Evolutionary conservation across 1,140 invertebrate species (phyloP).

Genomic region (Paralvinella palmiformis): DNA sequence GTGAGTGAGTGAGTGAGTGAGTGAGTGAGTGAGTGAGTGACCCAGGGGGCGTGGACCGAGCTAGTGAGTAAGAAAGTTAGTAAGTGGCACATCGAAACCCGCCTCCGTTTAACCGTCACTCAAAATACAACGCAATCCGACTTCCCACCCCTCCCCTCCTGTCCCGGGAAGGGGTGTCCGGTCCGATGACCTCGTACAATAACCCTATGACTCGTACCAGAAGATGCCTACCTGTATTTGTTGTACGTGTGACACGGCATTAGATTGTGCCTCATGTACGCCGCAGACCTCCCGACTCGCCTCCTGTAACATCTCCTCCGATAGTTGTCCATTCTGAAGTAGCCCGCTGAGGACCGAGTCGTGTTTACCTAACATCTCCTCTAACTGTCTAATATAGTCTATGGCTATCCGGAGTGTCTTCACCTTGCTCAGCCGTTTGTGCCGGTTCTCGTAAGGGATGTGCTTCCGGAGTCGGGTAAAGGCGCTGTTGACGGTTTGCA

Average conservation of each 20-base stretch:
- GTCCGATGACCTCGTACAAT: too few species aligned
- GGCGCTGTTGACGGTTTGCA: slow-evolving; percentile 46
- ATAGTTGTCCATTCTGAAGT: neutral
- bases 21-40: too few species aligned
- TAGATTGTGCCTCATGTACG: neutral
- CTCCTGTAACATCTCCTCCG: neutral
- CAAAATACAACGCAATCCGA: too few species aligned
- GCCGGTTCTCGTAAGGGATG: slow-evolving; percentile 52
- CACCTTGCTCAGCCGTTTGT: slow-evolving; percentile 84
- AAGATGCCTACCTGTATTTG: too few species aligned
- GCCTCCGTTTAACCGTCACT: too few species aligned
- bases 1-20: too few species aligned
- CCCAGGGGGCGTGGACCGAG: too few species aligned
- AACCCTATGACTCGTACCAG: too few species aligned
- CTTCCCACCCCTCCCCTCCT: too few species aligned
- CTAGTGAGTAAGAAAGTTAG: too few species aligned
- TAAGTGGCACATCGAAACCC: too few species aligned
- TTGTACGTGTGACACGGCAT: neutral
- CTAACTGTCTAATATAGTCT: slow-evolving; percentile 49
- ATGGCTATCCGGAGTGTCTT: slow-evolving; percentile 52
- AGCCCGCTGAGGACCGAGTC: neutral
- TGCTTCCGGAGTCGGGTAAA: slow-evolving; percentile 40
- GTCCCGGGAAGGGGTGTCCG: too few species aligned
- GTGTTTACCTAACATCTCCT: slow-evolving; percentile 21
- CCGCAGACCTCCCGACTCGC: neutral